Base-by-base conservation (phyloP, 2,113 vertebrate genomes). In the Pollachius pollachius region DNA sequence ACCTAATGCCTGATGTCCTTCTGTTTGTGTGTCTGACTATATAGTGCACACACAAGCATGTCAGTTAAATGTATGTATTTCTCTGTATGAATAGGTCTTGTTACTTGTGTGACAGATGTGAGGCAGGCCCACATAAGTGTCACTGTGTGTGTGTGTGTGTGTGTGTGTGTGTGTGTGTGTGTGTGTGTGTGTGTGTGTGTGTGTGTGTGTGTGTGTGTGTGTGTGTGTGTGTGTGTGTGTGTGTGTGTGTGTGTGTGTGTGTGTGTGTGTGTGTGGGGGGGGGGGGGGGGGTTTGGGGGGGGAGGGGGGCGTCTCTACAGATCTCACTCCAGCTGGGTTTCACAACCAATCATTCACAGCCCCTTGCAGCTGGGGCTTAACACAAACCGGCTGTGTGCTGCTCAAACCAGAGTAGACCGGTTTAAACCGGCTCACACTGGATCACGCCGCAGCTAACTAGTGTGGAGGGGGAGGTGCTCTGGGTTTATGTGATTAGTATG, bases 381-480 rank as follows among this genome's bases (percentile, higher is more conserved):
- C 79, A 72, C 84, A 87, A 92, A 92, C 91, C 70, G 78, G 90
- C 90, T 80, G 71, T 80, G 82, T 87, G 89, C 92, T 81, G 92
- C 80, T 84, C 69, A 72, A 85, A 79, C 73, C 85, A 69, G 91
- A 73, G 69, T 75, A 81, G 75, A 80, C 92, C 19, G 76, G 87
- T 68, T 92, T 79, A 86, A 84, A 90, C 92, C 19, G 80, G 91
- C 60, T 86, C 68, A 62, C 15, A 74, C 90, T 34, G 69, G 91
- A 90, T 91, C 75, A 62, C 78, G 80, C 79, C 79, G 75, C 82
- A 81, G 81, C 78, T 74, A 78, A 86, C 81, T 80, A 71, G 65
- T 68, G 54, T 67, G 25, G 80, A 84, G 83, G 84, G 77, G 77
- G 83, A 84, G 85, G 77, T 76, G 59, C 78, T 87, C 41, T 74